Conservation (phyloP, 2,113 vertebrate genomes). For the Pimephales promelas region DNA sequence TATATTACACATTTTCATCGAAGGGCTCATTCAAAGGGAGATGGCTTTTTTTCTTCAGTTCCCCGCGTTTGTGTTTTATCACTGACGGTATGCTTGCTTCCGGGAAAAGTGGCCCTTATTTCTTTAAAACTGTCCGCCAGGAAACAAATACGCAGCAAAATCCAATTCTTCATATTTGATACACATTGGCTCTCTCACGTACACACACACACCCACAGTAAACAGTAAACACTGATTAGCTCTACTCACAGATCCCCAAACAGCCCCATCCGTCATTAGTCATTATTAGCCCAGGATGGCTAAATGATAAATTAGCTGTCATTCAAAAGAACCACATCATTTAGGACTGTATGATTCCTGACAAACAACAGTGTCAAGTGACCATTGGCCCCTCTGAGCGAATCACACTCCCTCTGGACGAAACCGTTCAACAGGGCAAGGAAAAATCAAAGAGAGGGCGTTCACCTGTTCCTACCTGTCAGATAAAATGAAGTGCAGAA, state of each 20-base stretch:
- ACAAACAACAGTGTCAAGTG: slow-evolving; percentile 69
- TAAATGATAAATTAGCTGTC: slow-evolving; percentile 74
- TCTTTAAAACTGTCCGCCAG: not conserved
- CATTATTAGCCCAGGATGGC: slow-evolving; percentile 69
- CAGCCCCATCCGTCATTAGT: slow-evolving; percentile 62
- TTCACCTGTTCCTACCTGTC: slow-evolving; percentile 52
- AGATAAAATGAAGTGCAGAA: slow-evolving; percentile 33
- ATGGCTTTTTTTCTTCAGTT: slow-evolving; percentile 69
- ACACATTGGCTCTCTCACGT: not conserved
- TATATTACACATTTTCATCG: slow-evolving; percentile 82
- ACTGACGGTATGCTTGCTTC: slow-evolving; percentile 69
- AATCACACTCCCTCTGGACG: slow-evolving; percentile 40
- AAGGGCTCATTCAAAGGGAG: slow-evolving; percentile 74
- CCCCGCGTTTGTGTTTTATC: slow-evolving; percentile 64
- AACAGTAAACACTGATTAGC: slow-evolving; percentile 40
- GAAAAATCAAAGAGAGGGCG: slow-evolving; percentile 44
- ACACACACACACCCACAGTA: not conserved
- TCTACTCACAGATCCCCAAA: slow-evolving; percentile 22
- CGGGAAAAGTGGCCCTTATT: slow-evolving; percentile 46
- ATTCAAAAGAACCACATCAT: slow-evolving; percentile 71
- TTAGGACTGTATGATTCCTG: slow-evolving; percentile 61
- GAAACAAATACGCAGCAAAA: not conserved
- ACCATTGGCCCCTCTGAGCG: slow-evolving; percentile 30
- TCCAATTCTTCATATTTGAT: too few relatives aligned
- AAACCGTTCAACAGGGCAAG: slow-evolving; percentile 29